Evolutionary conservation across 1,140 invertebrate species (phyloP).

Genomic region (Drosophila carrolli): DNA sequence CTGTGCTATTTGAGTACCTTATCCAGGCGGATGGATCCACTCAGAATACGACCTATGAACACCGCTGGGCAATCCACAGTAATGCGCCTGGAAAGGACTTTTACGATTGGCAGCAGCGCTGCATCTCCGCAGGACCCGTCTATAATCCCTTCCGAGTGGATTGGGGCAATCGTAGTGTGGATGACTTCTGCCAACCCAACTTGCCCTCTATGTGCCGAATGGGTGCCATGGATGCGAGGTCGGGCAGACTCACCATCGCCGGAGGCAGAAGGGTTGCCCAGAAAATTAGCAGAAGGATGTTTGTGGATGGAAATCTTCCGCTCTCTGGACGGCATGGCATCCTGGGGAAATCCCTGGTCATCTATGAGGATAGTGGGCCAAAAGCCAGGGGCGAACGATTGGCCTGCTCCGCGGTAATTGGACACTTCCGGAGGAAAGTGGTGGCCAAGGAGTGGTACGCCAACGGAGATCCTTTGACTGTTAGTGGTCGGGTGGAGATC

Average conservation of each 20-base stretch:
- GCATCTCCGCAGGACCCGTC: constrained; percentile 91
- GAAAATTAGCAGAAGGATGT: constrained; percentile 89
- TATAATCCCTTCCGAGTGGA: constrained; percentile 93
- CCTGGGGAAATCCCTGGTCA: constrained; percentile 93
- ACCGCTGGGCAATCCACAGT: constrained; percentile 89
- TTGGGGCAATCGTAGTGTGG: constrained; percentile 85
- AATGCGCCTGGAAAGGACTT: constrained; percentile 91
- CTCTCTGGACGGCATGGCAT: constrained; percentile 91
- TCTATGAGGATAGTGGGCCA: constrained; percentile 95
- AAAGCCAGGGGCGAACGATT: constrained; percentile 93
- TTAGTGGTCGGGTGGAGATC: constrained; percentile 92
- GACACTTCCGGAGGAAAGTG: constrained; percentile 91
- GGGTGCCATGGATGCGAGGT: constrained; percentile 89
- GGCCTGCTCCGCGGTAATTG: constrained; percentile 93
- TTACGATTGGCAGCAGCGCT: constrained; percentile 95
- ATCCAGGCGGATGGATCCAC: constrained; percentile 94
- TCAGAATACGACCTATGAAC: constrained; percentile 91
- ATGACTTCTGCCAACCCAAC: constrained; percentile 86
- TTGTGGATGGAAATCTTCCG: constrained; percentile 91
- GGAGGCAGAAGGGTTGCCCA: constrained; percentile 88
- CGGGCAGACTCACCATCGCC: constrained; percentile 90
- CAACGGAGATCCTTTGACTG: constrained; percentile 88
- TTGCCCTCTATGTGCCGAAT: constrained; percentile 87
- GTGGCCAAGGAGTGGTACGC: constrained; percentile 95
- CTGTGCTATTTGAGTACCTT: constrained; percentile 90